These are phyloP conservation scores for Lasioglossum malachurum DNA, from an alignment of 2,888 invertebrate genomes.

Conservation along the genomic window DNA sequence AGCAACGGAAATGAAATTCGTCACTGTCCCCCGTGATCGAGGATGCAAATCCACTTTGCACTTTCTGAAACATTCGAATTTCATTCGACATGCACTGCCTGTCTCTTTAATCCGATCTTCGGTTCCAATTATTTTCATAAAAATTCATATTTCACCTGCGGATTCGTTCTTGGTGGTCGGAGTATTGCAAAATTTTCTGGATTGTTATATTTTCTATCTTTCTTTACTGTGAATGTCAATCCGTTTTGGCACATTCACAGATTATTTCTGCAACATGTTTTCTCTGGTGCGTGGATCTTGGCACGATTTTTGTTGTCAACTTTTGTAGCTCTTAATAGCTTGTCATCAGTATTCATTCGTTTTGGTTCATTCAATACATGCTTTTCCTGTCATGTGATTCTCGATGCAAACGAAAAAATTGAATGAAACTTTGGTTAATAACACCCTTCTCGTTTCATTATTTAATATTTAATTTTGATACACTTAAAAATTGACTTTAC, in stretches of 20 bases:
- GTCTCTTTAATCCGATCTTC: neutral
- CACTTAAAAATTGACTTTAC: too few relatives aligned
- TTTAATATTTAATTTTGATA: neutral
- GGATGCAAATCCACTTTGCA: neutral
- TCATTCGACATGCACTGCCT: neutral
- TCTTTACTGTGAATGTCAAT: neutral
- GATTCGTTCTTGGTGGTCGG: neutral
- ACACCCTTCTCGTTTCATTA: neutral
- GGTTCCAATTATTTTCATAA: neutral
- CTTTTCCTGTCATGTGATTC: neutral
- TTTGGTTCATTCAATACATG: neutral
- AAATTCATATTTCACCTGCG: neutral
- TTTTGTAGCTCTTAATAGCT: neutral
- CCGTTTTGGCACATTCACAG: neutral
- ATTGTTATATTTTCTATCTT: neutral
- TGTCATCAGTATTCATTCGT: neutral
- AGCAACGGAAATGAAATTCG: neutral
- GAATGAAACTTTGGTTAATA: neutral
- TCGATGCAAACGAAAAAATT: neutral
- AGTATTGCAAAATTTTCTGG: neutral
- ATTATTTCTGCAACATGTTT: slow-evolving; percentile 6
- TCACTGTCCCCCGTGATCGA: neutral
- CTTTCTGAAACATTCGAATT: neutral
- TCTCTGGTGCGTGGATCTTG: neutral
- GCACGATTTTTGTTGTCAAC: neutral